A percentile compares a stretch with the other conserved stretches of the same genome.
Evolutionary conservation across 2,113 vertebrate species (phyloP).

Genomic region (Eolophus roseicapilla): DNA sequence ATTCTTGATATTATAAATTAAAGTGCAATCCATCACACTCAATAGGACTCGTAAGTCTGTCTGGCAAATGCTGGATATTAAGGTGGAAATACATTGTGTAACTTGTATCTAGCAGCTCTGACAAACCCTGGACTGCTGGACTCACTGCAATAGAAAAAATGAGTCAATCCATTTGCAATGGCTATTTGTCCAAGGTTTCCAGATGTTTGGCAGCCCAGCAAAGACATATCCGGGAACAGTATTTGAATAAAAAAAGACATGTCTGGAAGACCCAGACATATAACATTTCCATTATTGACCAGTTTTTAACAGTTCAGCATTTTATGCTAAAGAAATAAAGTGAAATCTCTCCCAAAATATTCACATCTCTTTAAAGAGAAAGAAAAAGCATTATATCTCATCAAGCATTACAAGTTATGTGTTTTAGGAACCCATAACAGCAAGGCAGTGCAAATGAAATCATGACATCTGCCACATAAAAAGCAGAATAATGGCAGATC

Average conservation of each 20-base stretch:
- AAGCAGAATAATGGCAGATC: background rate
- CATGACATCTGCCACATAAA: background rate
- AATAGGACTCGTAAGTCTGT: background rate
- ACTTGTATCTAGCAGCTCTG: background rate
- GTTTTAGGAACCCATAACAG: background rate
- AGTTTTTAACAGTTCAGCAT: background rate
- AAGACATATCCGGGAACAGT: background rate
- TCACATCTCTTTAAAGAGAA: background rate
- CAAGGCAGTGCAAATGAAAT: background rate
- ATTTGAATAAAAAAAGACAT: background rate
- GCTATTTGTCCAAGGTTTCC: background rate
- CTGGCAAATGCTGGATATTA: background rate
- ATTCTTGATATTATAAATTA: background rate
- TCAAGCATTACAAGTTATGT: background rate
- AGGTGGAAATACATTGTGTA: background rate
- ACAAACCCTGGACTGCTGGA: background rate
- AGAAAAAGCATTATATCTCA: background rate
- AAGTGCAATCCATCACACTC: background rate
- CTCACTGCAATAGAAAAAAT: background rate
- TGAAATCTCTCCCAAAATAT: background rate
- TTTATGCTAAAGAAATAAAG: background rate
- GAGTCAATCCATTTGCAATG: background rate
- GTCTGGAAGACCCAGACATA: background rate
- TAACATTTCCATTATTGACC: background rate
- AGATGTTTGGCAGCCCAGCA: background rate